phyloP scores from a whole-genome alignment of 2,888 invertebrate species.

The Pachycephus smyrnensis region DNA sequence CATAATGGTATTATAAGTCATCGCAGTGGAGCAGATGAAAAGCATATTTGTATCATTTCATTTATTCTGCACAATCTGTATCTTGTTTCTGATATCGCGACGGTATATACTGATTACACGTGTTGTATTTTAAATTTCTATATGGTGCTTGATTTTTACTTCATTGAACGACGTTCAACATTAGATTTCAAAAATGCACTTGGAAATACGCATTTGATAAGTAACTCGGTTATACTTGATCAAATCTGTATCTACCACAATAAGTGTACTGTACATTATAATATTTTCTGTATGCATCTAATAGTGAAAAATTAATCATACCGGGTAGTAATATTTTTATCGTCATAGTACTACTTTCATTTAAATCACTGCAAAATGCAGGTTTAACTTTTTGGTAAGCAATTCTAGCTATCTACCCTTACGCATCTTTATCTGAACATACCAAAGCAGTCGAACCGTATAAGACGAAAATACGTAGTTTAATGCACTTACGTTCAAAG shows the following conservation, averaged over 20 bases:
- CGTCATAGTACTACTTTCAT: neutral
- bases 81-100: neutral
- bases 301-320: neutral
- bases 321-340: neutral
- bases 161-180: neutral
- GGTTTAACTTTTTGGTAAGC: neutral
- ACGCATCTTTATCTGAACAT: neutral
- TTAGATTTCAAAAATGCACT: neutral
- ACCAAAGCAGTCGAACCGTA: neutral
- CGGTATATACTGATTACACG: neutral
- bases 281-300: neutral
- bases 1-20: too few species aligned
- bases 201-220: neutral
- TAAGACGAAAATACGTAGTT: neutral
- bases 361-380: neutral
- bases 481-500: conserved; percentile 24
- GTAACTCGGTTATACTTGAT: neutral
- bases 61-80: neutral
- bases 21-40: neutral
- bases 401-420: neutral
- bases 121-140: neutral
- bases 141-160: neutral
- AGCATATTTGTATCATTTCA: neutral
- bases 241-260: neutral
- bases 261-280: neutral